Conservation (phyloP, 2,888 invertebrate species). For the Patella ulyssiponensis region DNA sequence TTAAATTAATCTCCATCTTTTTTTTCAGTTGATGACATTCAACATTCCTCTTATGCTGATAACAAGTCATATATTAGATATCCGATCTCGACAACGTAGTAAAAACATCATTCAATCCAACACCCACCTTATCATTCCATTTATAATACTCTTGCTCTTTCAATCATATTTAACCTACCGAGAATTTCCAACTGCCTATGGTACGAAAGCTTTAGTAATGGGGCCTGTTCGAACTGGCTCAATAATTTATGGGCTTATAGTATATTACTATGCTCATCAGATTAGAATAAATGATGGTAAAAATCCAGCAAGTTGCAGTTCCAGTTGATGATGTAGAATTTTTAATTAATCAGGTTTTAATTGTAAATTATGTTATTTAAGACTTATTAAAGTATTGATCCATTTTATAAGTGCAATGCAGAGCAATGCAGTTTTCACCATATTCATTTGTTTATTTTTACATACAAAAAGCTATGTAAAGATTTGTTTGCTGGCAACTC, state of each 20-base stretch:
- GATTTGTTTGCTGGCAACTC: too few relatives aligned
- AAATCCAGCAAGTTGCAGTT: not conserved
- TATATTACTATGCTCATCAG: slow-evolving; percentile 60
- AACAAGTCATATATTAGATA: slow-evolving; percentile 79
- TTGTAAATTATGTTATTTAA: not conserved
- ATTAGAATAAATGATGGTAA: not conserved
- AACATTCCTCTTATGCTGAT: slow-evolving; percentile 84
- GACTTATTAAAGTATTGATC: not conserved
- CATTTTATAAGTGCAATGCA: too few relatives aligned
- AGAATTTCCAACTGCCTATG: slow-evolving; percentile 87
- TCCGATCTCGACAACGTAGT: slow-evolving; percentile 68
- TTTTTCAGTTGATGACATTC: slow-evolving; percentile 76
- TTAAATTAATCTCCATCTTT: too few relatives aligned
- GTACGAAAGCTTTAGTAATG: slow-evolving; percentile 82
- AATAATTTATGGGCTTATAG: slow-evolving; percentile 78
- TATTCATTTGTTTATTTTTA: too few relatives aligned
- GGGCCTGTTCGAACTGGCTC: slow-evolving; percentile 88
- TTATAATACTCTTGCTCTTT: slow-evolving; percentile 70
- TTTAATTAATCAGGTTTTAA: not conserved
- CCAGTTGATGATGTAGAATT: not conserved
- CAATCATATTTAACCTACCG: slow-evolving; percentile 76
- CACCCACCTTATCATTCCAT: slow-evolving; percentile 48
- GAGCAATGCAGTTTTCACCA: too few relatives aligned
- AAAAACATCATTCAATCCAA: slow-evolving; percentile 31
- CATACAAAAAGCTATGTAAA: too few relatives aligned